These are phyloP conservation scores for Masticophis lateralis DNA, from an alignment of 2,797 vertebrate species.

Conservation along the genomic window DNA sequence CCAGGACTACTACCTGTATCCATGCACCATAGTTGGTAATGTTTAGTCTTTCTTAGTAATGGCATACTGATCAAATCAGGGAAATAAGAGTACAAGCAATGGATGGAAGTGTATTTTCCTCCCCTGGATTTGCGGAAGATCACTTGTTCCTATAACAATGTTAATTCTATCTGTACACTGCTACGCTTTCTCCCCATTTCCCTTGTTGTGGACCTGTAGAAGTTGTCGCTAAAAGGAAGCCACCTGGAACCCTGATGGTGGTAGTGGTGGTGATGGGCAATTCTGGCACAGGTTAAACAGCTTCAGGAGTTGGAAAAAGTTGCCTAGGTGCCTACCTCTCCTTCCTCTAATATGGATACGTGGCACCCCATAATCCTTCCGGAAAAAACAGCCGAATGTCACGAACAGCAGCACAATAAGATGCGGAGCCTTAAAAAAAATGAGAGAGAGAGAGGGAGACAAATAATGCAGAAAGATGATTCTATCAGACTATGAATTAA, in stretches of 20 bases:
- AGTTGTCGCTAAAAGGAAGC: not conserved
- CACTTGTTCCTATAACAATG: not conserved
- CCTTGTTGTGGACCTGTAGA: not conserved
- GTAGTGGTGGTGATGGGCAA: not conserved
- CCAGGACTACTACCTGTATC: not conserved
- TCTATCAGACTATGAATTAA: slow-evolving; percentile 64
- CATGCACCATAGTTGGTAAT: not conserved
- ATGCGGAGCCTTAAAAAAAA: slow-evolving; percentile 65
- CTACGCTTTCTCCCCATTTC: not conserved
- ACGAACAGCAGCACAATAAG: slow-evolving; percentile 63
- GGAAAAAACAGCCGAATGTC: slow-evolving; percentile 74
- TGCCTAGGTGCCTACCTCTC: slow-evolving; percentile 63
- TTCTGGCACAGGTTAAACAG: not conserved
- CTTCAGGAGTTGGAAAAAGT: not conserved
- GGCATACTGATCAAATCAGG: not conserved
- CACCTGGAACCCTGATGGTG: no score
- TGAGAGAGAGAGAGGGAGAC: not conserved
- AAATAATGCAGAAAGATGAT: slow-evolving; percentile 55
- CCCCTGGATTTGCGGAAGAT: not conserved
- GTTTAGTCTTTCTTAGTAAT: not conserved
- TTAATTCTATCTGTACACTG: not conserved
- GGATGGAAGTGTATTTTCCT: not conserved
- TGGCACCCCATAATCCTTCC: slow-evolving; percentile 68
- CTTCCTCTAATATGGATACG: slow-evolving; percentile 55
- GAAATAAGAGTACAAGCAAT: not conserved